Evolutionary conservation across 2,888 invertebrate genomes (phyloP).

Genomic region (Mimas tiliae): DNA sequence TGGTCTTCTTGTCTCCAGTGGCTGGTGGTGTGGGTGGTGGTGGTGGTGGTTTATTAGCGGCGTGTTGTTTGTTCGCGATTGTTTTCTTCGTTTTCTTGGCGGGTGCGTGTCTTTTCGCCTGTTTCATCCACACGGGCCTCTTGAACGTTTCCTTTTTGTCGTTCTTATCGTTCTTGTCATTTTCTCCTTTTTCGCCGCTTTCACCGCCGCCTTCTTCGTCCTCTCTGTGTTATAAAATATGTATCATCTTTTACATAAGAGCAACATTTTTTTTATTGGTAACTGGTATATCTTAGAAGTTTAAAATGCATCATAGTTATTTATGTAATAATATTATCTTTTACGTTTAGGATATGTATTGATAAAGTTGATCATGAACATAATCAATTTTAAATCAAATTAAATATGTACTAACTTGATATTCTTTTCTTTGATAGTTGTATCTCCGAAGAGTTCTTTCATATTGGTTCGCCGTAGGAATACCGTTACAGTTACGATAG

Average conservation of each 20-base stretch:
- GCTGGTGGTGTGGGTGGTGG: conserved; percentile 32
- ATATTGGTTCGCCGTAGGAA: conserved; percentile 92
- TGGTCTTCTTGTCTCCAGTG: conserved; percentile 49
- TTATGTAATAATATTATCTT: too few relatives aligned
- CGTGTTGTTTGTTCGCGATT: conserved; percentile 53
- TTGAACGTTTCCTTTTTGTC: conserved; percentile 85
- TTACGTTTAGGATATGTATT: too few relatives aligned
- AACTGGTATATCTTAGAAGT: too few relatives aligned
- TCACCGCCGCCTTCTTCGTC: conserved; percentile 83
- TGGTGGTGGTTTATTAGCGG: conserved; percentile 37
- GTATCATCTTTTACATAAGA: too few relatives aligned
- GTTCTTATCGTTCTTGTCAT: conserved; percentile 73
- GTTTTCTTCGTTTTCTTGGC: conserved; percentile 59
- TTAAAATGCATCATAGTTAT: too few relatives aligned
- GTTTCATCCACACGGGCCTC: conserved; percentile 83
- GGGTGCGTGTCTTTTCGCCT: conserved; percentile 62
- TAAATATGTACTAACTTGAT: conserved; percentile 45
- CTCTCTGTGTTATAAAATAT: conserved; percentile 66
- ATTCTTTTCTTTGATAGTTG: conserved; percentile 87
- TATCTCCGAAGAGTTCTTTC: conserved; percentile 92
- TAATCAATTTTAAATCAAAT: conserved; percentile 16
- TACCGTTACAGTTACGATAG: conserved; percentile 98
- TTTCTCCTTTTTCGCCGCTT: conserved; percentile 64
- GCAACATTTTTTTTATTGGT: background rate
- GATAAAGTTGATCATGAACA: too few relatives aligned